Percentiles rank a stretch among this genome's conserved stretches.
These are phyloP conservation scores for Andrena camellia DNA, from an alignment of 2,888 invertebrate genomes.

Conservation along the genomic window DNA sequence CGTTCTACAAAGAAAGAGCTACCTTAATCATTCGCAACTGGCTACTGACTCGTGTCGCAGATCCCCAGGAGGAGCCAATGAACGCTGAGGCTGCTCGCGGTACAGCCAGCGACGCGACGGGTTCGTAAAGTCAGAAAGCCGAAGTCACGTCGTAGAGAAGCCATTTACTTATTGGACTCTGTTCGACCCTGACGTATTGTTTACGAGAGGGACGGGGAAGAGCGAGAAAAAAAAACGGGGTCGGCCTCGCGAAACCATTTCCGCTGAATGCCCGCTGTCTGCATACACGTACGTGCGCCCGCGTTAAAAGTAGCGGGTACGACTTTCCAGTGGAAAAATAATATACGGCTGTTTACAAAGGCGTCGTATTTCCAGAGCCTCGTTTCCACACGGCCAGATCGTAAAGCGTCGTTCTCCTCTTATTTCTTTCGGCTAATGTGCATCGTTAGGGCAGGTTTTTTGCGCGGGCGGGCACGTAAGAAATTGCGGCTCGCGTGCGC, in stretches of 20 bases:
- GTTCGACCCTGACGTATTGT: conserved; percentile 59
- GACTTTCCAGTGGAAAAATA: conserved; percentile 31
- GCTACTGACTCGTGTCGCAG: not conserved
- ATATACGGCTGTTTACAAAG: conserved; percentile 47
- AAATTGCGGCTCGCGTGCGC: conserved; percentile 74
- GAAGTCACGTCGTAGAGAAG: conserved; percentile 44
- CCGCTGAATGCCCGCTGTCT: conserved; percentile 21
- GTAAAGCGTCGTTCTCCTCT: conserved; percentile 44
- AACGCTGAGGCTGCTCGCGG: conserved; percentile 26
- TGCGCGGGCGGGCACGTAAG: conserved; percentile 53
- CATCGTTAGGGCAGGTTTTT: conserved; percentile 46
- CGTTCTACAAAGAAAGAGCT: not conserved
- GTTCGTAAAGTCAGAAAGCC: conserved; percentile 45
- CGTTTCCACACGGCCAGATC: conserved; percentile 45
- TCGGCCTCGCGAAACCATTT: conserved; percentile 46
- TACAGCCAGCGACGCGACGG: conserved; percentile 23
- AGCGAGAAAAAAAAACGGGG: conserved; percentile 39
- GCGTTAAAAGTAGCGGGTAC: conserved; percentile 20
- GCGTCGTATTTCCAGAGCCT: conserved; percentile 52
- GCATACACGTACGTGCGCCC: not conserved
- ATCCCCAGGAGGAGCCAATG: conserved; percentile 28
- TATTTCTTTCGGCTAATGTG: conserved; percentile 54
- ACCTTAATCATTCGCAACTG: too few relatives aligned
- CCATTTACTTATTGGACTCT: conserved; percentile 61
- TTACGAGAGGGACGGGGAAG: conserved; percentile 37